Conservation (phyloP, 2,888 invertebrate species). For the Apoda limacodes region DNA sequence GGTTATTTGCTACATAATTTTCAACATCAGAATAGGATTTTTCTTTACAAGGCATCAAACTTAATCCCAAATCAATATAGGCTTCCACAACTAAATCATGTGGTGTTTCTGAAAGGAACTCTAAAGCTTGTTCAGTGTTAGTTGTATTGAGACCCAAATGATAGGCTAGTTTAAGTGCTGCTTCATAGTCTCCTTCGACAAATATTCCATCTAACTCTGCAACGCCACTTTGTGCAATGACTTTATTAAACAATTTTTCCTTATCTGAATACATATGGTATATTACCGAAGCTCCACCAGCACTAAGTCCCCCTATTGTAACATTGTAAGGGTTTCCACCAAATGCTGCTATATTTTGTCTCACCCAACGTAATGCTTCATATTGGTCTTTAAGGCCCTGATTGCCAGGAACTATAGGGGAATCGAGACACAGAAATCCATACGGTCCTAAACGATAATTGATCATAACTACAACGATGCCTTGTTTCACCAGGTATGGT, state of each 20-base stretch:
- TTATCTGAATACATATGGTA: conserved; percentile 48
- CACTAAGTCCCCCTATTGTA: conserved; percentile 50
- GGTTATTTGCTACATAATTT: conserved; percentile 46
- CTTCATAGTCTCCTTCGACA: conserved; percentile 36
- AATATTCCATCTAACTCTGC: conserved; percentile 47
- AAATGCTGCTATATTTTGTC: conserved; percentile 45
- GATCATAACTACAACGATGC: conserved; percentile 30
- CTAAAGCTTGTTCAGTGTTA: conserved; percentile 39
- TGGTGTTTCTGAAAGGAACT: conserved; percentile 33
- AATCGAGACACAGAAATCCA: conserved; percentile 54
- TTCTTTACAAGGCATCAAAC: conserved; percentile 48
- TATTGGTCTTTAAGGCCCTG: conserved; percentile 58
- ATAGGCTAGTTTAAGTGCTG: conserved; percentile 42
- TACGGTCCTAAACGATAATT: conserved; percentile 58
- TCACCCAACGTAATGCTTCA: conserved; percentile 46
- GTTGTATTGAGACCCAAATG: conserved; percentile 43
- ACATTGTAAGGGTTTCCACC: conserved; percentile 57
- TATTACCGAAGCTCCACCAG: conserved; percentile 46
- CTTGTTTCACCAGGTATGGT: conserved; percentile 30
- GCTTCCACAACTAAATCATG: conserved; percentile 42
- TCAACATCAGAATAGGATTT: conserved; percentile 47
- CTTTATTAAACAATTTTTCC: conserved; percentile 48
- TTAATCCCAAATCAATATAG: conserved; percentile 32
- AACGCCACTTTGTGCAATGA: conserved; percentile 51
- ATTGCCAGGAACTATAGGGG: conserved; percentile 47